Evolutionary conservation across 2,797 vertebrate species (phyloP), one percentile per base, ranked within the genome.

Genomic region (Tiaroga cobitis): DNA sequence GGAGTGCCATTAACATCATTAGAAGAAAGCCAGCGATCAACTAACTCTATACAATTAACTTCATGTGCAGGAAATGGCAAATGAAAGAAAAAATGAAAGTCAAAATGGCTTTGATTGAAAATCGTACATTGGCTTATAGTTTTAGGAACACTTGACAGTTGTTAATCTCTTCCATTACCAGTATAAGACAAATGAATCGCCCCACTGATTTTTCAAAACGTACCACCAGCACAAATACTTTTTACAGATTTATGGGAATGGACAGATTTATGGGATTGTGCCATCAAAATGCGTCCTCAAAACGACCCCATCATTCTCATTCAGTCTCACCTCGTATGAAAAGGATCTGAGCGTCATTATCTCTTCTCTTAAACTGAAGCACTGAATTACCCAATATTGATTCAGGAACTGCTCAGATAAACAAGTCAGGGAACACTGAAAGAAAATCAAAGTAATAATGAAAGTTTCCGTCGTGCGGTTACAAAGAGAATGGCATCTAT

Each of bases 281-380:
- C 90, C 92, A 85, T 81, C 72, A 88, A 67, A 37, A 78, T 91
- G 92, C 92, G 91, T 89, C 82, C 90, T 93, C 89, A 81, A 87
- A 89, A 90, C 89, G 83, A 88, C 90, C 85, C 82, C 85, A 90
- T 92, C 88, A 68, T 87, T 92, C 88, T 86, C 88, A 91, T 90
- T 94, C 92, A 87, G 90, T 91, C 89, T 94, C 91, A 89, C 90
- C 91, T 93, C 88, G 89, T 90, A 89, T 94, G 88, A 93, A 93
- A 93, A 67, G 85, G 79, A 88, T 49, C 34, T 80, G 77, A 83
- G 75, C 7, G n/a, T 29, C 29, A 72, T 85, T 76, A 67, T 85
- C 63, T 80, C 51, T 69, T 83, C 75, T 68, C 73, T 78, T 43
- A 85, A 83, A 61, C 79, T 93, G 89, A 93, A 80, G 73, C 37